A percentile compares a stretch with the other conserved stretches of the same genome.
Evolutionary conservation across 2,113 vertebrate species (phyloP).

Genomic region (Mormyrus iriodes): DNA sequence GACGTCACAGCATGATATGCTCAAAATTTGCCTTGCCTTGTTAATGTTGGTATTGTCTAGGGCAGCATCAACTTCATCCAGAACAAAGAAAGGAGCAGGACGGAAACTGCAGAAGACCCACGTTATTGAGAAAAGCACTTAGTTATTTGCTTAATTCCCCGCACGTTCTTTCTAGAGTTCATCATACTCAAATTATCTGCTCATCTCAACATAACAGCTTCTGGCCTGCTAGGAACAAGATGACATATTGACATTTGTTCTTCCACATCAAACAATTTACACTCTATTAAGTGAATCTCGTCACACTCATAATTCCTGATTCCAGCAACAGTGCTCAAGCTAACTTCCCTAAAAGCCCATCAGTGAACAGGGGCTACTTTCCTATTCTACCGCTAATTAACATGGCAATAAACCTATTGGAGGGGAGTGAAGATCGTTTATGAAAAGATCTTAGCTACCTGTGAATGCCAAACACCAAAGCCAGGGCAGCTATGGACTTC

Average conservation of each 20-base stretch:
- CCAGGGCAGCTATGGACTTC: constrained; percentile 82
- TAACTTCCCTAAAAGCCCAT: neutral
- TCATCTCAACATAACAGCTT: neutral
- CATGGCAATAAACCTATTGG: neutral
- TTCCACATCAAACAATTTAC: neutral
- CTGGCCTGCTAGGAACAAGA: neutral
- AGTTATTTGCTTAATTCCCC: neutral
- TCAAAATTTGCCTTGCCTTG: constrained; percentile 66
- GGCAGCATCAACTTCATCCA: constrained; percentile 93
- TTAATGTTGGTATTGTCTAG: constrained; percentile 88
- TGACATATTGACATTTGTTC: neutral
- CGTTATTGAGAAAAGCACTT: neutral
- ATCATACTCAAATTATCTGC: neutral
- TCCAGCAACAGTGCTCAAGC: neutral
- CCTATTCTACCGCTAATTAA: neutral
- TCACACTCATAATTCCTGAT: neutral
- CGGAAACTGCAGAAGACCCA: constrained; percentile 64
- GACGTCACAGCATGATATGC: no score
- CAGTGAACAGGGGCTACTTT: neutral
- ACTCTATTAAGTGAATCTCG: neutral
- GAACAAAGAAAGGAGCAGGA: constrained; percentile 84
- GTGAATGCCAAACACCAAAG: constrained; percentile 87
- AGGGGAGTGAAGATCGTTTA: neutral
- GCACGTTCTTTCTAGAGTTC: neutral
- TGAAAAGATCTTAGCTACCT: constrained; percentile 58